Conservation (phyloP, 2,113 vertebrate species). For the Sula dactylatra region DNA sequence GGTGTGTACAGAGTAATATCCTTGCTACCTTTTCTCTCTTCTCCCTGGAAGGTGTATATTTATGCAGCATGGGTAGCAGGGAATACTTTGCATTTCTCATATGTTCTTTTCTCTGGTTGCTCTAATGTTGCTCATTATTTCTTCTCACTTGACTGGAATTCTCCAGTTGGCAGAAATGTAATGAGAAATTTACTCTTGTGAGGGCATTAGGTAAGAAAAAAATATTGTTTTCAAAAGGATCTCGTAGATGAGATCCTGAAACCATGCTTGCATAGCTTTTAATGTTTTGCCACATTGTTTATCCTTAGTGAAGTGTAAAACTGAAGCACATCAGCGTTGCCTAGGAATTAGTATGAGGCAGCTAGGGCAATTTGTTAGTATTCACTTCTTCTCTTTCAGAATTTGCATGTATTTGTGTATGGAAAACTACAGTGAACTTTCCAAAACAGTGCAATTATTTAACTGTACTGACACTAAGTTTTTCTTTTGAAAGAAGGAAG, state of each 20-base stretch:
- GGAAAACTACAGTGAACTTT: neutral
- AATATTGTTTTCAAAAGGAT: constrained; percentile 1
- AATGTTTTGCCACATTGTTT: constrained; percentile 39
- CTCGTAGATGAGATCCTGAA: constrained; percentile 54
- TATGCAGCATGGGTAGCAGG: neutral
- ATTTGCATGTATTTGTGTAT: neutral
- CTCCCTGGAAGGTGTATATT: neutral
- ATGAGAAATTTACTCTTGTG: constrained; percentile 51
- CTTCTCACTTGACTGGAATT: constrained; percentile 30
- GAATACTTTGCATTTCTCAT: neutral
- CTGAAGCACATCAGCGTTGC: constrained; percentile 26
- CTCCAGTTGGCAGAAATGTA: constrained; percentile 48
- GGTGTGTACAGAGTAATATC: neutral
- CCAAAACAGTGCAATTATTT: neutral
- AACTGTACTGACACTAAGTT: neutral
- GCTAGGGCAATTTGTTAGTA: constrained; percentile 8
- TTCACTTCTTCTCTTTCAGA: neutral
- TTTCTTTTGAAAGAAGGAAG: neutral
- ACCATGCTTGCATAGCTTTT: constrained; percentile 20
- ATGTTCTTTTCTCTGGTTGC: neutral
- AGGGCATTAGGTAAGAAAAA: constrained; percentile 35
- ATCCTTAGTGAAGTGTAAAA: constrained; percentile 37
- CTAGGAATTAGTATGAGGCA: constrained; percentile 25
- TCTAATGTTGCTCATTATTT: constrained; percentile 22
- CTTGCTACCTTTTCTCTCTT: neutral